Percentiles rank a stretch among this genome's conserved stretches.
Conservation (phyloP, 2,888 invertebrate species). For the Lasioglossum pauxillum region DNA sequence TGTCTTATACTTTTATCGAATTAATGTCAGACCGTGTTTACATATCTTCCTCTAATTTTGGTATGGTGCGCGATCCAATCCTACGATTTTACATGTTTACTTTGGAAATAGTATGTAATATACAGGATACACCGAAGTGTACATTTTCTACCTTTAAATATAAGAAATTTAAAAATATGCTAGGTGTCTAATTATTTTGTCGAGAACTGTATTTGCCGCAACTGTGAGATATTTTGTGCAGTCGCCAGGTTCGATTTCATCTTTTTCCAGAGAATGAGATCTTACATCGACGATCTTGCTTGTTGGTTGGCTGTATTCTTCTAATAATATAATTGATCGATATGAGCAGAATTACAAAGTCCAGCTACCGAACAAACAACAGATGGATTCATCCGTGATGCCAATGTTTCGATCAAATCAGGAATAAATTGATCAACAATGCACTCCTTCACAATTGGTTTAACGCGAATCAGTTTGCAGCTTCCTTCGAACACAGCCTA, state of each 20-base stretch:
- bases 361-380: slow-evolving; percentile 95
- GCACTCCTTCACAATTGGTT: slow-evolving; percentile 91
- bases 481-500: slow-evolving; percentile 95
- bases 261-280: slow-evolving; percentile 71
- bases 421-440: slow-evolving; percentile 95
- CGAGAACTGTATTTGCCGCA: slow-evolving; percentile 65
- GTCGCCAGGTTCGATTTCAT: slow-evolving; percentile 80
- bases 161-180: no score
- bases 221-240: slow-evolving; percentile 81
- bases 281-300: slow-evolving; percentile 38
- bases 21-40: no score
- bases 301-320: slow-evolving; percentile 82
- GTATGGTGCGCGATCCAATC: no score
- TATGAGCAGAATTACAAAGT: slow-evolving; percentile 91
- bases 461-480: slow-evolving; percentile 92
- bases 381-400: slow-evolving; percentile 96
- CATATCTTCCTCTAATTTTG: no score
- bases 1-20: no score
- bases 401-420: slow-evolving; percentile 93
- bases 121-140: no score
- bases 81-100: no score
- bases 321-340: slow-evolving; percentile 88
- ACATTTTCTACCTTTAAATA: no score
- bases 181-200: no score
- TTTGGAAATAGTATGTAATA: no score